Conservation (phyloP, 2,888 invertebrate genomes). For the Phorcus lineatus region DNA sequence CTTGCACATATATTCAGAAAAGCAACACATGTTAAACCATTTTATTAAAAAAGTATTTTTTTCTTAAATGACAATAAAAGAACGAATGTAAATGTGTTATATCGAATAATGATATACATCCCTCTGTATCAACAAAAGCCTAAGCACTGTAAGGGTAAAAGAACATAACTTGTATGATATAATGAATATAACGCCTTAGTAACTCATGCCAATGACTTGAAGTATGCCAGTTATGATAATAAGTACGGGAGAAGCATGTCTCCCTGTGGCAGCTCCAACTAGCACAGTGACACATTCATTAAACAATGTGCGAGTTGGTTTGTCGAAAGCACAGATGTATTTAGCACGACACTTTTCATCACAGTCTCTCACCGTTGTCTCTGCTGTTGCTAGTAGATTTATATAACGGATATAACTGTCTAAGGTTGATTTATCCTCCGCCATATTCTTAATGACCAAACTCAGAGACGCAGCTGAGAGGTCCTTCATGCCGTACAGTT, state of each 20-base stretch:
- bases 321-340: not conserved
- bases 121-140: too few species aligned
- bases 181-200: too few species aligned
- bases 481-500: constrained; percentile 85
- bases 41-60: too few species aligned
- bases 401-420: constrained; percentile 41
- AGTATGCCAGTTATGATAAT: not conserved
- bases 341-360: constrained; percentile 38
- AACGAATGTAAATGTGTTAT: too few species aligned
- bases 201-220: too few species aligned
- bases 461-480: constrained; percentile 87
- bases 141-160: too few species aligned
- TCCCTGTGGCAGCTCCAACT: not conserved
- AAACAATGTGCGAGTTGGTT: not conserved
- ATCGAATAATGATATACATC: too few species aligned
- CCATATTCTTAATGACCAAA: constrained; percentile 78
- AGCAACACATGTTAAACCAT: too few species aligned
- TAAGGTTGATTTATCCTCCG: constrained; percentile 33
- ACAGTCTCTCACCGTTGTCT: constrained; percentile 34
- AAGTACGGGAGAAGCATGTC: not conserved
- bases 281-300: not conserved
- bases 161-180: too few species aligned
- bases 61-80: too few species aligned
- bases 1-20: too few species aligned
- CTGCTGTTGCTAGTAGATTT: constrained; percentile 40